Base-by-base conservation (phyloP, 1,140 invertebrate species). In the Tyrophagus putrescentiae region DNA sequence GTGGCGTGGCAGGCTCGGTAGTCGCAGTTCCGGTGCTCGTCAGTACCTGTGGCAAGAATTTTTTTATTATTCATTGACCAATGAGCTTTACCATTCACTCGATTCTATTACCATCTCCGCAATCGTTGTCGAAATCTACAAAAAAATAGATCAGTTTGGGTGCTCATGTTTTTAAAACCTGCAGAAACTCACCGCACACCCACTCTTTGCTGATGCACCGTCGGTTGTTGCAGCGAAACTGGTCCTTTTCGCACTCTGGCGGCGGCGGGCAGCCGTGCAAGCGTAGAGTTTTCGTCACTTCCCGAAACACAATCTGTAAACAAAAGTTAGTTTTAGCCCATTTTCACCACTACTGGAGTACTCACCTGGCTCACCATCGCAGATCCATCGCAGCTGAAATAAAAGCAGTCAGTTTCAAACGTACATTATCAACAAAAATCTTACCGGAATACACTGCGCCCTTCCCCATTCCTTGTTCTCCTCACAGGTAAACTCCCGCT, bases 291-390 rank as follows among this genome's bases (percentile, higher is more conserved):
- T 72, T 98, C 93, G 71, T 98, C 93, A n/a, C n/a, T 48, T 48
- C 18, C 18, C 28, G 28, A 6, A 9, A 48, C 28, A 48, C 21
- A 48, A 48, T 7, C 18, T 39, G n/a, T 13, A 39, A 48, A 9
- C 9, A 7, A 48, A 48, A 48, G 9, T 48, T 48, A 7, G 9
- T 23, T 23, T 23, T 23, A 9, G 7, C 0, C 90, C 89, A 71
- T 95, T 91, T 0, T 93, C 86, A 72, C 92, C 95, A 69, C n/a
- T n/a, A n/a, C n/a, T n/a, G n/a, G n/a, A n/a, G n/a, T n/a, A n/a
- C n/a, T n/a, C n/a, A n/a, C 95, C 91, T 0, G 90, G 87, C 71
- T 94, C 90, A 0, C 90, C 90, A 70, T 96, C 92, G 71, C 92
- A 98, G 0, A 96, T 74, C 89, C 90, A 96, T 69, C n/a, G n/a